Percentiles rank a stretch among this genome's conserved stretches.
phyloP scores from a whole-genome alignment of 1,140 invertebrate species.

The Nasonia giraulti region DNA sequence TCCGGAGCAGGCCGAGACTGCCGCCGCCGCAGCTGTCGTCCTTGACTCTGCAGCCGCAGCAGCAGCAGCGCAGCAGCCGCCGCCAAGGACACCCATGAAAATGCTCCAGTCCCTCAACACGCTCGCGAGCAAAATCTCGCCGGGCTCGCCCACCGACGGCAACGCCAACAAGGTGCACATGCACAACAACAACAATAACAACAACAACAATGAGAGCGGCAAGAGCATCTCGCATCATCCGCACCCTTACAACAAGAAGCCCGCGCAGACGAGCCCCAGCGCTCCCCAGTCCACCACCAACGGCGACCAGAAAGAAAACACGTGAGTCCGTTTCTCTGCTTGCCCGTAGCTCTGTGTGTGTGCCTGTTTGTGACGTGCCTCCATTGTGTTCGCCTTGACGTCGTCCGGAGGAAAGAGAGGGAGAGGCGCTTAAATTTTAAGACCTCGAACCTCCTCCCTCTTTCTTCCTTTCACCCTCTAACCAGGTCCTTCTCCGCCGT shows the following conservation, averaged over 20 bases:
- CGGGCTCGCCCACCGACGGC: slow-evolving; percentile 76
- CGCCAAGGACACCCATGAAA: slow-evolving; percentile 68
- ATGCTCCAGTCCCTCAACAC: slow-evolving; percentile 87
- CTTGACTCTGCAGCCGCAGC: slow-evolving; percentile 51
- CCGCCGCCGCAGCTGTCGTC: slow-evolving; percentile 47
- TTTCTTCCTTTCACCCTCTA: neutral
- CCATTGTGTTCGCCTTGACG: neutral
- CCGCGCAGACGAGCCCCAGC: slow-evolving; percentile 59
- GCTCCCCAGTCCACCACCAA: slow-evolving; percentile 60
- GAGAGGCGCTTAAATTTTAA: slow-evolving; percentile 44
- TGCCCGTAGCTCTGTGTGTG: neutral
- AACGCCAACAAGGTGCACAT: slow-evolving; percentile 73
- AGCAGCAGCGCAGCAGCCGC: slow-evolving; percentile 60
- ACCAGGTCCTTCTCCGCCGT: neutral
- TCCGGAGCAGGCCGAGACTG: slow-evolving; percentile 58
- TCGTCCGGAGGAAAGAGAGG: neutral
- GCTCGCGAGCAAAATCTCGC: slow-evolving; percentile 87
- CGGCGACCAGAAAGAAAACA: slow-evolving; percentile 72
- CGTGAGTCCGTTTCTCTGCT: slow-evolving; percentile 61
- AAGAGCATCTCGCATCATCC: slow-evolving; percentile 70
- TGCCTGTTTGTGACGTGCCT: neutral
- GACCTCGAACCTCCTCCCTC: slow-evolving; percentile 31
- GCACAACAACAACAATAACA: slow-evolving; percentile 77
- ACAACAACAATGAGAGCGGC: slow-evolving; percentile 68
- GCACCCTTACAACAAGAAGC: slow-evolving; percentile 70